Evolutionary conservation across 2,888 invertebrate species (phyloP).

Genomic region (Lithodes maja): DNA sequence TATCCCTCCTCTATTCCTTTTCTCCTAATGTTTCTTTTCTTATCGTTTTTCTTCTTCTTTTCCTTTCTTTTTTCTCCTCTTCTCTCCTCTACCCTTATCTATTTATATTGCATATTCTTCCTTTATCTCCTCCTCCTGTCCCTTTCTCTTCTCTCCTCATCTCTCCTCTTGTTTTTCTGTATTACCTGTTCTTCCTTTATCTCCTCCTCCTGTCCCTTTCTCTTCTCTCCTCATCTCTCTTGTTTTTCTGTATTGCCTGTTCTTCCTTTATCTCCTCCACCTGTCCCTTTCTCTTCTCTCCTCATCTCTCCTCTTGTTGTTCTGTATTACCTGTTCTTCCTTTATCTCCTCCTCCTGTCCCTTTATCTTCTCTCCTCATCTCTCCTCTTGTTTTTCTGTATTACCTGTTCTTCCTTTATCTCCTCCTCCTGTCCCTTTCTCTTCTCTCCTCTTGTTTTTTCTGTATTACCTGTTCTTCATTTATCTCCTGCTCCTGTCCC

Average conservation of each 20-base stretch:
- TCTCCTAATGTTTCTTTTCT: neutral
- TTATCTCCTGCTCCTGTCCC: too few relatives aligned
- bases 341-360: too few relatives aligned
- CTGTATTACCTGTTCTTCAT: too few relatives aligned
- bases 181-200: neutral
- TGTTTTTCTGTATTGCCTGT: neutral
- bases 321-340: too few relatives aligned
- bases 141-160: neutral
- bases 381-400: too few relatives aligned
- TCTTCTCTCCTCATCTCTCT: neutral
- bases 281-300: too few relatives aligned
- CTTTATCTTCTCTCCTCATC: too few relatives aligned
- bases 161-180: neutral
- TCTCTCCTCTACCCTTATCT: neutral
- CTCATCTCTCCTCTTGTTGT: too few relatives aligned
- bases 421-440: too few relatives aligned
- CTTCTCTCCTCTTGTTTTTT: too few relatives aligned
- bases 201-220: neutral
- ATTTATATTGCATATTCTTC: neutral
- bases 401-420: too few relatives aligned
- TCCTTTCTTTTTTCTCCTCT: neutral
- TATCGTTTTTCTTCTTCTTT: neutral
- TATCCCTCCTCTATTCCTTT: neutral
- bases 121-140: neutral
- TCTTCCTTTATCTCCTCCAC: neutral